Evolutionary conservation across 2,888 invertebrate genomes (phyloP), one percentile per base, ranked within the genome.

Genomic region (Heliconius erato): DNA sequence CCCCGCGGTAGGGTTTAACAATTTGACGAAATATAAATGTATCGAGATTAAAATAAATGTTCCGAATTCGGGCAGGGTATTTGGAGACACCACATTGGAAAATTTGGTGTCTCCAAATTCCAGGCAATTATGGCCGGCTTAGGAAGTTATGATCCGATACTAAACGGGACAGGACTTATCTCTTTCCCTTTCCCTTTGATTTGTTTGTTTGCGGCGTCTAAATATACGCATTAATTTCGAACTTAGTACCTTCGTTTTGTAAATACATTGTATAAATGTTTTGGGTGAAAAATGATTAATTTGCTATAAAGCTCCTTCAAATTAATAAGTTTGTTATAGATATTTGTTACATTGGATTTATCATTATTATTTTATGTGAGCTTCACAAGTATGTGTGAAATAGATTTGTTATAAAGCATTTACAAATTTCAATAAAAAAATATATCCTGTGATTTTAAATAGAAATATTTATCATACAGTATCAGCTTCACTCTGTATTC

Each of bases 41-140:
- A 83, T 82, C 59, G 68, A 78, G 84, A 80, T 79, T 78, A 80
- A 76, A 82, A 82, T 88, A 87, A 90, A 90, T 88, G 85, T 83
- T 86, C 85, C 86, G 85, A 87, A 86, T 89, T 87, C 86, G 83
- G 83, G 84, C 82, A 85, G 82, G 82, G 83, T 87, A 84, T 84
- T 40, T 40, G 40, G 40, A 40, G 40, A 40, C 40, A 40, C 87
- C 87, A 89, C 91, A 91, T 92, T 90, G 89, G 87, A 90, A 91
- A 91, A 90, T 89, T 89, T 89, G 85, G 86, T 40, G 40, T 40
- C 40, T 40, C 40, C 40, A 40, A 40, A 40, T 40, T 40, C 11
- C 40, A 88, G 88, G 88, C 91, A 93, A 93, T 94, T 93, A 93
- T 91, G 91, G 90, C 88, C 90, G 90, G 92, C 91, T 94, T 92